Evolutionary conservation across 2,888 invertebrate genomes (phyloP), one percentile per base, ranked within the genome.

Genomic region (Perizoma affinitatum): DNA sequence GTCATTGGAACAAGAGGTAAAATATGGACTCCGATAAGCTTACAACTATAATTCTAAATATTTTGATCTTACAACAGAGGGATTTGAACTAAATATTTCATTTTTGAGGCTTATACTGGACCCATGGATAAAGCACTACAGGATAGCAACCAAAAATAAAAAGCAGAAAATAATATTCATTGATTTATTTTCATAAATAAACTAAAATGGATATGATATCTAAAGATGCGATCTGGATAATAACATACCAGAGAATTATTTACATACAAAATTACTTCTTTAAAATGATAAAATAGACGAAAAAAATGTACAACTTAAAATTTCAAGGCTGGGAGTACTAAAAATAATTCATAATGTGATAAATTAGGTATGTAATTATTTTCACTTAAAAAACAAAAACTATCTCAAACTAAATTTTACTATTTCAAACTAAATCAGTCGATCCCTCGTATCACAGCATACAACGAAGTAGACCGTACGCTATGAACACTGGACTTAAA

Each of bases 151-250:
- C 73, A 77, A 74, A 22, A 78, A 76, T 79, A 78, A 83, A 81
- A 82, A 81, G 75, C 70, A 59, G 53, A 74, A 80, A 79, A 78
- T 81, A 83, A 84, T 84, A 78, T 78, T 81, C 83, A 83, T 84
- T 81, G 83, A 87, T 89, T 90, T 88, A 88, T 88, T 88, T 86
- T 86, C 82, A 90, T 90, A 90, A 90, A 90, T 91, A 90, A 88
- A 85, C 87, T 89, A 88, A 88, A 87, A 80, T 82, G 83, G 80
- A 83, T 87, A 86, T 84, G 80, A 83, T 87, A 86, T 84, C 86
- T 88, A 88, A 86, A 65, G 66, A 86, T 79, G 82, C 79, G 83
- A 78, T 79, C 83, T 88, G 86, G 79, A 79, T 83, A 85, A 84
- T 87, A 85, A 87, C 78, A 83, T 83, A 87, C 83, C 77, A 78